These are phyloP conservation scores for Centroberyx gerrardi DNA, from an alignment of 2,797 vertebrate species.

Conservation along the genomic window DNA sequence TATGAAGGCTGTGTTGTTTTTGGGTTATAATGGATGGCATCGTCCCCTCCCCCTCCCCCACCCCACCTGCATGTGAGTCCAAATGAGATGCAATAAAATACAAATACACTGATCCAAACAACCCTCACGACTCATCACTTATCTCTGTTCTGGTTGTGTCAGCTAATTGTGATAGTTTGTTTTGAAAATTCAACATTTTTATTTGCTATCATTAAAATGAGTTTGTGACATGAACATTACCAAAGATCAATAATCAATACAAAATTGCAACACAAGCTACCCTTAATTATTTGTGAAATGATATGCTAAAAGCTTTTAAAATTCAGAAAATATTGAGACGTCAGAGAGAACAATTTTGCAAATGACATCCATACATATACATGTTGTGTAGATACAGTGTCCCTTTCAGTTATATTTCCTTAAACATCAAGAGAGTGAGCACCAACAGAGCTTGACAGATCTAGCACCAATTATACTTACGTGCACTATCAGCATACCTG, in stretches of 20 bases:
- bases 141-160: slow-evolving; percentile 44
- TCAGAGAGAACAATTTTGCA: background rate
- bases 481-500: background rate
- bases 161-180: background rate
- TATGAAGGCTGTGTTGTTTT: slow-evolving; percentile 84
- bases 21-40: slow-evolving; percentile 86
- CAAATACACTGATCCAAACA: slow-evolving; percentile 90
- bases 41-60: slow-evolving; percentile 27
- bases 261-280: background rate
- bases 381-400: background rate
- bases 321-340: background rate
- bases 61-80: slow-evolving; percentile 95
- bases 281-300: background rate
- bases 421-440: slow-evolving; percentile 5
- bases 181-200: background rate
- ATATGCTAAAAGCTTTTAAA: background rate
- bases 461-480: slow-evolving; percentile 5
- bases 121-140: slow-evolving; percentile 68
- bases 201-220: slow-evolving; percentile 16
- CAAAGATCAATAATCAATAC: background rate
- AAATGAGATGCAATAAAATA: slow-evolving; percentile 98
- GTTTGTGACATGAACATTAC: slow-evolving; percentile 1
- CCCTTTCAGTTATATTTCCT: background rate
- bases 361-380: background rate
- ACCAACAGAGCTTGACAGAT: background rate